Conservation (phyloP, 1,140 invertebrate species). For the Samia ricini region DNA sequence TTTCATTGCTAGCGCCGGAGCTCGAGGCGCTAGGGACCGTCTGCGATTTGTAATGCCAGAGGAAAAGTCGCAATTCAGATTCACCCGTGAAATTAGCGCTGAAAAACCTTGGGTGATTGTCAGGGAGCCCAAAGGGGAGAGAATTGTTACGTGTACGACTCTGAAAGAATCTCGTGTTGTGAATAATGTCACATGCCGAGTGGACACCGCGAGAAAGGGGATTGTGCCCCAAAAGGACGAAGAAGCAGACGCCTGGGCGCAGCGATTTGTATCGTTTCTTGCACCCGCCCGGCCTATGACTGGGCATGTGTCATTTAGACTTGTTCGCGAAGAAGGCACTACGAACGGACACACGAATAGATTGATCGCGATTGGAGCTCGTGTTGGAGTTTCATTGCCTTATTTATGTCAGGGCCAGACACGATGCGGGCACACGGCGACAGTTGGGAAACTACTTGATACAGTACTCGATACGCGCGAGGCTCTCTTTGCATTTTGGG, state of each 20-base stretch:
- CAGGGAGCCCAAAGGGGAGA: constrained; percentile 84
- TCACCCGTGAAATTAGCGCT: constrained; percentile 83
- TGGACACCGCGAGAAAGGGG: constrained; percentile 82
- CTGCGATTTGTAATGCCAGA: constrained; percentile 83
- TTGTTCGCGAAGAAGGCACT: constrained; percentile 78
- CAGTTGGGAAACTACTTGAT: constrained; percentile 79
- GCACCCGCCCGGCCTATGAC: constrained; percentile 81
- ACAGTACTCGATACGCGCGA: constrained; percentile 85
- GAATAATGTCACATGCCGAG: constrained; percentile 87
- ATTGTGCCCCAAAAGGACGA: constrained; percentile 83
- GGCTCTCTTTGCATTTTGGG: constrained; percentile 88
- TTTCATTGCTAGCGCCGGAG: constrained; percentile 85
- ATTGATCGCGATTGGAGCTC: constrained; percentile 80
- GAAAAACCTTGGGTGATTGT: constrained; percentile 87
- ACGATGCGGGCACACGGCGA: constrained; percentile 77
- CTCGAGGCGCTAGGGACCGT: constrained; percentile 83
- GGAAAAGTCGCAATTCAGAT: constrained; percentile 79
- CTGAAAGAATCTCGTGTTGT: constrained; percentile 86
- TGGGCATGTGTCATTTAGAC: constrained; percentile 86
- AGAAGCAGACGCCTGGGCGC: constrained; percentile 85
- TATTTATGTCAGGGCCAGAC: constrained; percentile 86
- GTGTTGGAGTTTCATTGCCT: constrained; percentile 86
- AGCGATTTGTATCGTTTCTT: constrained; percentile 82
- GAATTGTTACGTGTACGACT: constrained; percentile 88
- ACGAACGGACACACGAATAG: constrained; percentile 60